Conservation (phyloP, 2,113 vertebrate genomes). For the Strigops habroptila region DNA sequence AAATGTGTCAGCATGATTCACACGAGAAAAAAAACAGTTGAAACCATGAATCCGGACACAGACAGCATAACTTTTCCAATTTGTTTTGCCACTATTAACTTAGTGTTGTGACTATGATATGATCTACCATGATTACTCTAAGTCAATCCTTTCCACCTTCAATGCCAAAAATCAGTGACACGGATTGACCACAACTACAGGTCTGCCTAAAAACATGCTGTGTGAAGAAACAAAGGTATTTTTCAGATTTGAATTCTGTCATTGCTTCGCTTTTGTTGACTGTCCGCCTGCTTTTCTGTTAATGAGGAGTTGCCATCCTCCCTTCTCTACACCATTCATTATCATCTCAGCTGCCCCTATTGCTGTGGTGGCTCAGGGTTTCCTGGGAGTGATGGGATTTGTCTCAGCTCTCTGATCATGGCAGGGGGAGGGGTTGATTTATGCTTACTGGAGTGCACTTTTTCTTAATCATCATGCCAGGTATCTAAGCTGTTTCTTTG, state of each 20-base stretch:
- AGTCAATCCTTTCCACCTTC: background rate
- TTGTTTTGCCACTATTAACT: background rate
- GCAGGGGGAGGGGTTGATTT: background rate
- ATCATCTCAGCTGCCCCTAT: background rate
- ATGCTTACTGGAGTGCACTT: background rate
- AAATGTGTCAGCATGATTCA: background rate
- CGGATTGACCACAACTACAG: accelerated
- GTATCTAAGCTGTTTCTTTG: background rate
- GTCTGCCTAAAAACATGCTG: background rate
- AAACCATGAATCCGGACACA: background rate
- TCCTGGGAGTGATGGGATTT: background rate
- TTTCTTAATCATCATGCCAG: background rate
- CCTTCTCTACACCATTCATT: background rate
- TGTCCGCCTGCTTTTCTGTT: background rate
- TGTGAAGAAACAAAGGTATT: background rate
- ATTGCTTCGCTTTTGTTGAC: background rate
- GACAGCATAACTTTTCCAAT: background rate
- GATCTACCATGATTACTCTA: background rate
- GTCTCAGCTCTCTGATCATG: background rate
- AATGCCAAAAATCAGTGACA: background rate
- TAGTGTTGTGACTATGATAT: background rate
- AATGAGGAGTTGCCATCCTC: background rate
- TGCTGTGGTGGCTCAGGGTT: background rate
- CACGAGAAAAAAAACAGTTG: background rate
- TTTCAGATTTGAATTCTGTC: background rate